Evolutionary conservation across 2,797 vertebrate species (phyloP), one percentile per base, ranked within the genome.

Genomic region (Myripristis jacobus): DNA sequence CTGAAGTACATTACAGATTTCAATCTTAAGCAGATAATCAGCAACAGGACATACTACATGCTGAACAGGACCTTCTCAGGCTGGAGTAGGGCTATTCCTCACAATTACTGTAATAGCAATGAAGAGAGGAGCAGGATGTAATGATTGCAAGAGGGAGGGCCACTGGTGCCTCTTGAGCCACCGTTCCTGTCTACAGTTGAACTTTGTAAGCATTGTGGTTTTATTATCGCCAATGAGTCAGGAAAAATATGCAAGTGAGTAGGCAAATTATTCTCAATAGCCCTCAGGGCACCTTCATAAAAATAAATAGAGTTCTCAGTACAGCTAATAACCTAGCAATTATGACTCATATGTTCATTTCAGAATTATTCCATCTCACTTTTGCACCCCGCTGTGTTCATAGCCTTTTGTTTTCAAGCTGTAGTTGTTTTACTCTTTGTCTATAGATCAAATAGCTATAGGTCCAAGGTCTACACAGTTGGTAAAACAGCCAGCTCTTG

Each of bases 1-100:
- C 22, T 63, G 54, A 88, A 85, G 66, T 69, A 60, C 64, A 71
- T 81, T 73, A 75, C 44, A 16, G 52, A 80, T 67, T 59, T 43
- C 21, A 43, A n/a, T 51, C 44, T 63, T 50, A 48, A 76, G 72
- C 22, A 3, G 57, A 29, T 54, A 69, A 67, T 77, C 56, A 3
- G 19, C 59, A 65, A 48, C 50, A 50, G 31, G 76, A 77, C 56
- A 50, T 51, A 74, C 69, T 63, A 18, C 34, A 18, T 77, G 75
- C 55, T 54, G 65, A 75, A 43, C 16, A 15, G 12, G 47, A 50
- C 47, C 9, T 50, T 50, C 10, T 11, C 19, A 50, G 11, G 9
- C 2, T 12, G 10, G 46, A 21, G 46, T 8, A 22, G 46, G 46
- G 9, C 46, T 48, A 48, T 50, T 22, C 47, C 47, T 50, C 10